A percentile compares a stretch with the other conserved stretches of the same genome.
These are phyloP conservation scores for Pammene aurita DNA, from an alignment of 2,888 invertebrate genomes.

Conservation along the genomic window DNA sequence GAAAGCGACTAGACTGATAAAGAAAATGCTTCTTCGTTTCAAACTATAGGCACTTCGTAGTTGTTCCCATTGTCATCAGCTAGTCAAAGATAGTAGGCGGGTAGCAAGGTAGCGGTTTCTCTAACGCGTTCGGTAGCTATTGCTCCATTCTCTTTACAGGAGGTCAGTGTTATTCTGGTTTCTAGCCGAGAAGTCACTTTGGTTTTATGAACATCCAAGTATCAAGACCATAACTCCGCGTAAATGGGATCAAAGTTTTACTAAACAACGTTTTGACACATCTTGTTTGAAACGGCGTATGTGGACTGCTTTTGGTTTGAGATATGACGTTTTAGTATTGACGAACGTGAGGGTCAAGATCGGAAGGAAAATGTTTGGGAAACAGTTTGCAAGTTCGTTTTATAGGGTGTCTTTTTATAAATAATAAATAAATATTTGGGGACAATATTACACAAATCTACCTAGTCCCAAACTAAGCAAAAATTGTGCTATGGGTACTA, in stretches of 20 bases:
- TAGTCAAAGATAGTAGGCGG: no score
- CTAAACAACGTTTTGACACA: constrained; percentile 16
- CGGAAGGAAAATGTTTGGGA: constrained; percentile 7
- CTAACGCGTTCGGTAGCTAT: no score
- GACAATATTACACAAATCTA: no score
- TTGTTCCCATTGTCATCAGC: no score
- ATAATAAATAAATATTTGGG: no score
- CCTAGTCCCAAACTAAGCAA: no score
- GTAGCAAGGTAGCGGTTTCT: no score
- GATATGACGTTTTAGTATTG: background rate
- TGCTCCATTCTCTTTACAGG: background rate
- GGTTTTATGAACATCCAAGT: background rate
- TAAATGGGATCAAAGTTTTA: constrained; percentile 31
- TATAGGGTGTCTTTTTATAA: background rate
- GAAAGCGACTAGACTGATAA: no score
- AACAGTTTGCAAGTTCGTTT: constrained; percentile 9
- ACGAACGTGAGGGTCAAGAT: background rate
- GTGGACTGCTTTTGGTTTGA: background rate
- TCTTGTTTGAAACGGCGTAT: background rate
- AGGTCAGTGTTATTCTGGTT: background rate
- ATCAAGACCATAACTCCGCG: constrained; percentile 23
- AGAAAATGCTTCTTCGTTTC: no score
- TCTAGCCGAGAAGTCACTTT: background rate
- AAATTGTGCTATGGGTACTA: no score
- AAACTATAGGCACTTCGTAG: no score